A percentile compares a stretch with the other conserved stretches of the same genome.
Conservation (phyloP, 2,113 vertebrate species). For the Jaculus jaculus region DNA sequence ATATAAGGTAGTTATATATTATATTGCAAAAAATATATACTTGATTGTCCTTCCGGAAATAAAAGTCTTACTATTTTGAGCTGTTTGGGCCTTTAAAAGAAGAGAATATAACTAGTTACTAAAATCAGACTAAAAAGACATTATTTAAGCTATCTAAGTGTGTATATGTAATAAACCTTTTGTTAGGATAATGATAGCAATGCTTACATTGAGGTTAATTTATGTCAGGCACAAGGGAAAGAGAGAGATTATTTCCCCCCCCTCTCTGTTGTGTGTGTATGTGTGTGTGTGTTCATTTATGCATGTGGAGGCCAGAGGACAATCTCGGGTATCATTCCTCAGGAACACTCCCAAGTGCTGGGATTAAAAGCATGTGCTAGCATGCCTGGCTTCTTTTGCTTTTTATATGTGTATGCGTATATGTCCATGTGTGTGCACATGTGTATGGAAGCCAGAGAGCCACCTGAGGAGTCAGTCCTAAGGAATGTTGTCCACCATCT, state of each 20-base stretch:
- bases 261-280: too few species aligned
- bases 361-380: too few species aligned
- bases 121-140: background rate
- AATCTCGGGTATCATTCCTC: too few species aligned
- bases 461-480: too few species aligned
- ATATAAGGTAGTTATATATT: background rate
- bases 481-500: too few species aligned
- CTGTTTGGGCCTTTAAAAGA: background rate
- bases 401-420: too few species aligned
- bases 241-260: background rate
- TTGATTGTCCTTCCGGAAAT: background rate
- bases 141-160: background rate
- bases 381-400: too few species aligned
- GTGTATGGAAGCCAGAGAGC: too few species aligned
- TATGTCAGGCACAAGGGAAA: background rate
- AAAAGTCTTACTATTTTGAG: conserved; percentile 20
- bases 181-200: background rate
- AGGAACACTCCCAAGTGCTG: too few species aligned
- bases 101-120: conserved; percentile 2
- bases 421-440: too few species aligned
- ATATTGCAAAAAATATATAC: background rate
- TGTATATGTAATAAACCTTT: background rate
- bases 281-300: too few species aligned
- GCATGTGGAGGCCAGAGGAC: too few species aligned
- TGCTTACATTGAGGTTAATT: background rate